Evolutionary conservation across 2,113 vertebrate genomes (phyloP).

Genomic region (Hemiscyllium ocellatum): DNA sequence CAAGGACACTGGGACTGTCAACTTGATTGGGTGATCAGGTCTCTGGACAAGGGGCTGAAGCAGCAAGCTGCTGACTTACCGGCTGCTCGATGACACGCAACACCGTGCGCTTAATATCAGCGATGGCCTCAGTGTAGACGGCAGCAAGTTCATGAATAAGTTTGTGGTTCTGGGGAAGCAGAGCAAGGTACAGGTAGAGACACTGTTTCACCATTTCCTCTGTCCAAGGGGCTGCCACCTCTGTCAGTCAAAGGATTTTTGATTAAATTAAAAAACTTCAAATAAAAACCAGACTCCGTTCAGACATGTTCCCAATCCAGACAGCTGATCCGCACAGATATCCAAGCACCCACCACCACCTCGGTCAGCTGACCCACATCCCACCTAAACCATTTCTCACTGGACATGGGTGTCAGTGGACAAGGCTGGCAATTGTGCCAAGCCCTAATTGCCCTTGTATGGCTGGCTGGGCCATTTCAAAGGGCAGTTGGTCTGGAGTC

Average conservation of each 20-base stretch:
- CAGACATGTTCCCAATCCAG: not conserved
- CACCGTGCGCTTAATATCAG: constrained; percentile 88
- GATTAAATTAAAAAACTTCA: no score
- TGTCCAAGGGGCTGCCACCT: constrained; percentile 87
- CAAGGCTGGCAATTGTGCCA: not conserved
- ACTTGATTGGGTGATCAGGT: not conserved
- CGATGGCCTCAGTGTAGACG: constrained; percentile 89
- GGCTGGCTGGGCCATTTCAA: no score
- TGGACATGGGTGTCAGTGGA: no score
- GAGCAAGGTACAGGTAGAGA: constrained; percentile 84
- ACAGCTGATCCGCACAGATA: not conserved
- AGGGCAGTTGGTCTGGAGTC: no score
- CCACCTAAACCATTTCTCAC: no score
- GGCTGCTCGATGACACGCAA: constrained; percentile 87
- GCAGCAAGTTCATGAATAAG: constrained; percentile 86
- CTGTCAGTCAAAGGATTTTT: constrained; percentile 51
- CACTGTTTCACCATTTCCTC: constrained; percentile 91
- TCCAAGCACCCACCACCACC: not conserved
- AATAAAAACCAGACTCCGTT: not conserved
- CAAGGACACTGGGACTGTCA: not conserved
- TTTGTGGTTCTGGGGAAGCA: constrained; percentile 86
- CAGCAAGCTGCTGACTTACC: constrained; percentile 50
- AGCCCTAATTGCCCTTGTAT: no score
- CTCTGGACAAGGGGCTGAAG: not conserved
- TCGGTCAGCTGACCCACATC: not conserved